phyloP scores from a whole-genome alignment of 2,797 vertebrate species.

The Chelon labrosus region DNA sequence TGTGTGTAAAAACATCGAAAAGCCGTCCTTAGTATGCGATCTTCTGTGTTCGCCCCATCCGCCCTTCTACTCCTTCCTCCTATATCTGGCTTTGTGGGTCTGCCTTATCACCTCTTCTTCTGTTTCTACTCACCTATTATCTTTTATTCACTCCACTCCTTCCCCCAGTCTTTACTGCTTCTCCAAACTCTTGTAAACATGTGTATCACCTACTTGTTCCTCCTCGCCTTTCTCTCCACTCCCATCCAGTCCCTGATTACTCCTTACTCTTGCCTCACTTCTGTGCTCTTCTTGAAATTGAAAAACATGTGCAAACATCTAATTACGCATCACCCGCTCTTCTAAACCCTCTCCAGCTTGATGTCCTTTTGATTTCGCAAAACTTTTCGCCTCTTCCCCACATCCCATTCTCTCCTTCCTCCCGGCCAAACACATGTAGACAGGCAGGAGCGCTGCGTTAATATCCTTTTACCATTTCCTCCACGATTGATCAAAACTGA shows the following conservation, averaged over 20 bases:
- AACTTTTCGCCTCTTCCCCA: slow-evolving; percentile 15
- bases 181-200: slow-evolving; percentile 11
- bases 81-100: neutral
- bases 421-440: slow-evolving; percentile 21
- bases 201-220: neutral
- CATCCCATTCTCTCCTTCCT: slow-evolving; percentile 19
- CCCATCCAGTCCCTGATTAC: slow-evolving; percentile 10
- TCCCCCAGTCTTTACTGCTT: neutral
- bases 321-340: slow-evolving; percentile 33
- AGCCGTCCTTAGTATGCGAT: neutral
- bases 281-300: slow-evolving; percentile 13
- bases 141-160: neutral
- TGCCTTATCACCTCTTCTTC: neutral
- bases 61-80: neutral
- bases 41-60: neutral
- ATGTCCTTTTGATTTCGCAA: slow-evolving; percentile 4
- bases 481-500: slow-evolving; percentile 33
- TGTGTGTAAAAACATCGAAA: neutral
- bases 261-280: neutral
- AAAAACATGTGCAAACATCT: slow-evolving; percentile 22
- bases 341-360: slow-evolving; percentile 13
- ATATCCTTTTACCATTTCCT: slow-evolving; percentile 5
- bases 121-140: slow-evolving; percentile 18
- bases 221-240: neutral
- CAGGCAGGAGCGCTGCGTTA: slow-evolving; percentile 7